phyloP scores from a whole-genome alignment of 2,888 invertebrate species.

The Herminia tarsipennalis region DNA sequence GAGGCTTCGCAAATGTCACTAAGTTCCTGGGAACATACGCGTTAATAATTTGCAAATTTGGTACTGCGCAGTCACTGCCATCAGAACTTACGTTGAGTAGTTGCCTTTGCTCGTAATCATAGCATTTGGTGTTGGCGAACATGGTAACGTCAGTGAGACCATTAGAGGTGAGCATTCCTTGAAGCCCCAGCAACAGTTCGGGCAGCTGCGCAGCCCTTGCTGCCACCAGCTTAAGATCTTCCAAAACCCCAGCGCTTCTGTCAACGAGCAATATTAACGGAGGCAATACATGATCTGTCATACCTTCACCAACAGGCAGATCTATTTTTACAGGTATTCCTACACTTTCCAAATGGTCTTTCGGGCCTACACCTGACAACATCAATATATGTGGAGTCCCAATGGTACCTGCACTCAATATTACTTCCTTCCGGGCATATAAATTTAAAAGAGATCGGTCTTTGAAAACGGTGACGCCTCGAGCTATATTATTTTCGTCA shows the following conservation, averaged over 20 bases:
- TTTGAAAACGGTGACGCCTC: conserved; percentile 52
- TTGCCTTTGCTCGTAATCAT: conserved; percentile 36
- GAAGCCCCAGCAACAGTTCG: conserved; percentile 35
- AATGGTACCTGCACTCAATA: too few species aligned
- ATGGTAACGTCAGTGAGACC: too few species aligned
- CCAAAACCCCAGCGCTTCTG: conserved; percentile 13
- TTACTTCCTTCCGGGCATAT: too few species aligned
- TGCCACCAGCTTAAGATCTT: conserved; percentile 19
- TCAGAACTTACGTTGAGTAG: conserved; percentile 41
- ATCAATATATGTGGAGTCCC: conserved; percentile 65
- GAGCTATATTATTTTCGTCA: conserved; percentile 45
- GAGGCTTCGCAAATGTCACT: too few species aligned
- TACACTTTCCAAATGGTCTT: conserved; percentile 50
- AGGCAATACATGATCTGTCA: conserved; percentile 61
- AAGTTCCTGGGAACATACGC: conserved; percentile 51
- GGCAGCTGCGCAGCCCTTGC: conserved; percentile 19
- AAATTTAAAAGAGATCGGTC: conserved; percentile 46
- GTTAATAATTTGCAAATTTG: conserved; percentile 58
- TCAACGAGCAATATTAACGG: conserved; percentile 51
- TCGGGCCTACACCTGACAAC: conserved; percentile 66
- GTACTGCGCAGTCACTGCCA: conserved; percentile 53
- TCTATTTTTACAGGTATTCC: conserved; percentile 51
- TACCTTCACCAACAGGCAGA: conserved; percentile 59
- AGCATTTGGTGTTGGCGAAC: too few species aligned
- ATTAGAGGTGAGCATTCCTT: conserved; percentile 59